phyloP scores from a whole-genome alignment of 1,140 invertebrate species.

The Dendroctonus ponderosae region DNA sequence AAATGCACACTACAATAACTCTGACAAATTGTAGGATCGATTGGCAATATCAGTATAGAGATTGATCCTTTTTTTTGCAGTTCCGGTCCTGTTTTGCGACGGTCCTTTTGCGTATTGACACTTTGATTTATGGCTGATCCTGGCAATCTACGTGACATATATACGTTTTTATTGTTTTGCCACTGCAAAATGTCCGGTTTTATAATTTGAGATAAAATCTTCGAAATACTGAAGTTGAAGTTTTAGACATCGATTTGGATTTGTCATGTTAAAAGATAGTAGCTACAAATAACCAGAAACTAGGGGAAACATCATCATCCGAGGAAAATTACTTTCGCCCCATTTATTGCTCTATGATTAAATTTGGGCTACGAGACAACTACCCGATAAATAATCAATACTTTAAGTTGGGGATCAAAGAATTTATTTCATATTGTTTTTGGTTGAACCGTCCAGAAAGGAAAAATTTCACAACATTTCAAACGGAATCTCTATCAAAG shows the following conservation, averaged over 20 bases:
- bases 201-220: constrained; percentile 51
- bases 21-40: constrained; percentile 15
- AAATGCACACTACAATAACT: constrained; percentile 17
- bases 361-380: neutral
- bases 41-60: constrained; percentile 8
- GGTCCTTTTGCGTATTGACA: constrained; percentile 46
- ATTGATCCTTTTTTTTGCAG: constrained; percentile 23
- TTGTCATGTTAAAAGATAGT: constrained; percentile 1
- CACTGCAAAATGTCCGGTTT: constrained; percentile 47
- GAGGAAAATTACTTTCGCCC: neutral
- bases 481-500: too few species aligned
- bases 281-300: constrained; percentile 7
- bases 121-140: constrained; percentile 51
- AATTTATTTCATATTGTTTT: too few species aligned
- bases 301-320: neutral
- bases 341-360: neutral
- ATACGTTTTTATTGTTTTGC: constrained; percentile 51
- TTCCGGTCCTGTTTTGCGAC: neutral
- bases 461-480: too few species aligned
- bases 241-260: constrained; percentile 7
- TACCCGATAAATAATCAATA: too few species aligned
- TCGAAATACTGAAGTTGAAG: constrained; percentile 25
- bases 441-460: too few species aligned
- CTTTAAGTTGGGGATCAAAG: too few species aligned
- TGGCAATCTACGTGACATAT: constrained; percentile 51